These are phyloP conservation scores for Sialis lutaria DNA, from an alignment of 2,888 invertebrate species.

Conservation along the genomic window DNA sequence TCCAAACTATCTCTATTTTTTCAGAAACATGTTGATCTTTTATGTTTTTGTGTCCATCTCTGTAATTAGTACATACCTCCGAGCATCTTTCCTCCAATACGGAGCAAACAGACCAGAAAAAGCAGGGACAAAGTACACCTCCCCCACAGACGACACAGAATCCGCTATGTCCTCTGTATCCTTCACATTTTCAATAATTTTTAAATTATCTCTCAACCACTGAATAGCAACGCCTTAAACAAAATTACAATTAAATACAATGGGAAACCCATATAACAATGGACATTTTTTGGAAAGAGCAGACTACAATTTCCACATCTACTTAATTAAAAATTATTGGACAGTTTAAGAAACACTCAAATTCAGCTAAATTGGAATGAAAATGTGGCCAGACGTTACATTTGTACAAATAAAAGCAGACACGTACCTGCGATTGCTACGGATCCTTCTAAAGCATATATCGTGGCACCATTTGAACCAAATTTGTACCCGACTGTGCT, in stretches of 20 bases:
- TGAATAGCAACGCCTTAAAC: constrained; percentile 55
- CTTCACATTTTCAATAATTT: constrained; percentile 46
- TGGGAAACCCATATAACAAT: no score
- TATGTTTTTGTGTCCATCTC: constrained; percentile 15
- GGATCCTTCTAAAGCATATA: constrained; percentile 87
- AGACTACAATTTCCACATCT: background rate
- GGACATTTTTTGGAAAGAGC: no score
- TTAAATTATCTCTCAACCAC: constrained; percentile 80
- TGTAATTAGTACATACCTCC: constrained; percentile 24
- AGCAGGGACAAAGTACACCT: constrained; percentile 92
- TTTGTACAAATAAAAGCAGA: background rate
- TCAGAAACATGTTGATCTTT: background rate
- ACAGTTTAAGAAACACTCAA: no score
- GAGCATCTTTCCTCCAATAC: constrained; percentile 80
- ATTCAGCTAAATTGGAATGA: no score
- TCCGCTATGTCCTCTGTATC: constrained; percentile 50
- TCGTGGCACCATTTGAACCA: constrained; percentile 52
- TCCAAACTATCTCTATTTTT: background rate
- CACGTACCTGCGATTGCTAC: constrained; percentile 58
- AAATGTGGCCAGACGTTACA: background rate
- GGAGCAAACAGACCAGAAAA: constrained; percentile 94
- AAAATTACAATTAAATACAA: background rate
- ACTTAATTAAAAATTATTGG: background rate
- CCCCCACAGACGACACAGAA: constrained; percentile 44
- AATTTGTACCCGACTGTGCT: constrained; percentile 86